phyloP scores from a whole-genome alignment of 2,797 vertebrate genomes.

The Rhyacichthys aspro region DNA sequence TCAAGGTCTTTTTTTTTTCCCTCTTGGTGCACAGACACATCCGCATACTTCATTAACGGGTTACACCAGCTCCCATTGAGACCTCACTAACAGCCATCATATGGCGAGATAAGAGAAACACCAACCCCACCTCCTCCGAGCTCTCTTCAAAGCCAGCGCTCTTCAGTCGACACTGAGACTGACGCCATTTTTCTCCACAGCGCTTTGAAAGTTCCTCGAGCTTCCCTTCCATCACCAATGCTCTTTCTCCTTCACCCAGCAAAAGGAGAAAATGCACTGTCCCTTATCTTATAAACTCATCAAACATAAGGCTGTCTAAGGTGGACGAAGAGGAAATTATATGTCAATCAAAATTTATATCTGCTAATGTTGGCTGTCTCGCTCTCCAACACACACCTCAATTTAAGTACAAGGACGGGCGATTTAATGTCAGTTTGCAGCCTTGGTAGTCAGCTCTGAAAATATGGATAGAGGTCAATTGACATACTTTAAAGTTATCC shows the following conservation, averaged over 20 bases:
- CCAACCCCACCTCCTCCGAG: conserved; percentile 55
- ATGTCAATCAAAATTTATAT: conserved; percentile 80
- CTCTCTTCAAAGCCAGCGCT: conserved; percentile 70
- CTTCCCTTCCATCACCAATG: conserved; percentile 52
- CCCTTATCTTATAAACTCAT: conserved; percentile 77
- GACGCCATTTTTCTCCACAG: conserved; percentile 65
- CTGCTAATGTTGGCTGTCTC: conserved; percentile 65
- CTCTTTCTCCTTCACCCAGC: conserved; percentile 35
- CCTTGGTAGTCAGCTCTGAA: conserved; percentile 34
- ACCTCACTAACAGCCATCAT: conserved; percentile 71
- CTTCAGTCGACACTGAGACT: conserved; percentile 71
- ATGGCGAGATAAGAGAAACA: conserved; percentile 67
- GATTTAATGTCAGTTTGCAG: conserved; percentile 55
- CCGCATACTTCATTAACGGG: conserved; percentile 66
- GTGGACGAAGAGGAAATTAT: conserved; percentile 75
- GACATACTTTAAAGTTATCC: background rate
- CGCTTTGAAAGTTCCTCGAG: conserved; percentile 74
- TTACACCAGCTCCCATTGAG: conserved; percentile 54
- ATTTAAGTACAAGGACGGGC: conserved; percentile 60
- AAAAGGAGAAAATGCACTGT: conserved; percentile 53
- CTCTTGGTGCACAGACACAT: conserved; percentile 14
- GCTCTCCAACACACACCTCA: conserved; percentile 23
- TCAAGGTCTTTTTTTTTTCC: background rate
- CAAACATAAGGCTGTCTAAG: conserved; percentile 70
- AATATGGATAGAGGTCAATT: conserved; percentile 26